Evolutionary conservation across 1,140 invertebrate genomes (phyloP), one percentile per base, ranked within the genome.

Genomic region (Matsumurasca onukii): DNA sequence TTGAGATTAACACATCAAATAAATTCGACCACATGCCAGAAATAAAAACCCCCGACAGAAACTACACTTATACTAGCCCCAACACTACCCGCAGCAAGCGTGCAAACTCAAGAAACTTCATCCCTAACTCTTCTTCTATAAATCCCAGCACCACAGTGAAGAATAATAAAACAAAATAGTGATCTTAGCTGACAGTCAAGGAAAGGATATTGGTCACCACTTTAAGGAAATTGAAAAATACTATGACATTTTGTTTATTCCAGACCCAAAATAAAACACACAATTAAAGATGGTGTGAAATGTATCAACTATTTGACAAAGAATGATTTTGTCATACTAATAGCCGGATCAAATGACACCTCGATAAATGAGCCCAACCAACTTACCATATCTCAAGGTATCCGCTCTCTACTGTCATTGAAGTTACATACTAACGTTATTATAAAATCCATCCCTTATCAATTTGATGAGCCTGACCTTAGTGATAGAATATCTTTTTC

Each of bases 131-230:
- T 31, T 31, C 30, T 22, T 45, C n/a, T n/a, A 20, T 17, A 12
- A 29, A 25, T 31, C 20, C 1, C 1, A 12, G 3, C 13, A 24
- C 31, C 3, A 1, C 2, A n/a, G 31, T 22, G 1, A 45, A 2
- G 1, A 64, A 64, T 34, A 17, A 39, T 2, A 45, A 22, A 64
- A 39, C n/a, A 39, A 48, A n/a, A 17, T 39, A 1, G 24, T 15
- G 24, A 64, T 64, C n/a, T 30, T 64, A 27, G 31, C 31, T n/a
- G 31, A 45, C n/a, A 64, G 62, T 64, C 62, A 64, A 24, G 62
- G 62, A 22, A 64, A 39, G 45, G 31, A 30, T 3, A 3, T 64
- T 1, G 45, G n/a, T 30, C 31, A 5, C 31, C 45, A 64, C 31
- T 25, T 45, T 3, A 34, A 39, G 2, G 1, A 17, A 1, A 24